Evolutionary conservation across 2,888 invertebrate species (phyloP), one percentile per base, ranked within the genome.

Genomic region (Notodonta ziczac): DNA sequence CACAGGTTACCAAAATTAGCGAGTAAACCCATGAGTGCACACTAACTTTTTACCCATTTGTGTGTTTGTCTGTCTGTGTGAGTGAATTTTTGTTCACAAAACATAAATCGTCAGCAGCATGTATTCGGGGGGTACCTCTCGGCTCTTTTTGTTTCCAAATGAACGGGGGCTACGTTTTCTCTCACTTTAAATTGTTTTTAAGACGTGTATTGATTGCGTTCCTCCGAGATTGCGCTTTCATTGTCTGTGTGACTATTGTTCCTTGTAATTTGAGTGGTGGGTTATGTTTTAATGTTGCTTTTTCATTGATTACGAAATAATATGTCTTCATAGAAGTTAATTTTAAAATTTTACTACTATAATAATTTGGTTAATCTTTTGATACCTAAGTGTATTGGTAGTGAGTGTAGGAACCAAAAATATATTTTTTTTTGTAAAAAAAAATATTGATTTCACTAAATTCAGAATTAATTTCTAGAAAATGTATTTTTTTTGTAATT

Each of bases 171-270:
- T 77, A 74, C 76, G 78, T 78, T 82, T 72, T 77, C 73, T 73
- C 65, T 65, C 68, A 73, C 77, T 79, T 73, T 71, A 77, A 84
- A 87, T 85, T 85, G 86, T 87, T 88, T 75, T 86, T 80, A 66
- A 73, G 83, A 85, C 84, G 83, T 75, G 73, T 88, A 89, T 89
- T 85, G 88, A 88, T 88, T 86, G 77, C 76, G 70, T 59, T 56
- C 62, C 59, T 66, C 69, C 61, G 64, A 62, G 61, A 73, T 73
- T 79, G 81, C 77, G 70, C 76, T 71, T 63, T 72, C 63, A 69
- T 72, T 74, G 71, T 67, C 32, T 32, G 53, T 24, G 53, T 51
- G n/a, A 51, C 13, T 9, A 51, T 51, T 51, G 51, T 35, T 53
- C 53, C 8, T 32, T 53, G 10, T 24, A 52, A 54, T 39, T 54